Conservation (phyloP, 2,797 vertebrate genomes). For the Manis crassicaudata region DNA sequence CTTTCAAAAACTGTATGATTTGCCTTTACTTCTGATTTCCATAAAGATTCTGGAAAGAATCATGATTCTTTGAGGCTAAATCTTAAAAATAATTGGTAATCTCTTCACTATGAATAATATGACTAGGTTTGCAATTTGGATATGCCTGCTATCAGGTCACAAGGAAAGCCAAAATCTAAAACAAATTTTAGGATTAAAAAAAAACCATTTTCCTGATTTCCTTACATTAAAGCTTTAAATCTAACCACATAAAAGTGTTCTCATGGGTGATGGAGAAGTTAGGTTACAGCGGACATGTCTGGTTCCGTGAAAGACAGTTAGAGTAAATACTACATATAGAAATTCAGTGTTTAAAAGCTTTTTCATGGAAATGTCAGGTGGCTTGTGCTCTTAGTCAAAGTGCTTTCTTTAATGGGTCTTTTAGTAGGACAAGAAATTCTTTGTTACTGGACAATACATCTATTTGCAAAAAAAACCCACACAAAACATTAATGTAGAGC, state of each 20-base stretch:
- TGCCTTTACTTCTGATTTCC: background rate
- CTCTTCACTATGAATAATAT: background rate
- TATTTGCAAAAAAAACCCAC: background rate
- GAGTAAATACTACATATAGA: slow-evolving; percentile 67
- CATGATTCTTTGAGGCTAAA: background rate
- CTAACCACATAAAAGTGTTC: slow-evolving; percentile 57
- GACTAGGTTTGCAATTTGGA: background rate
- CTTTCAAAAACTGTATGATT: background rate
- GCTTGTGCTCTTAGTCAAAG: slow-evolving; percentile 42
- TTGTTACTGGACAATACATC: slow-evolving; percentile 37
- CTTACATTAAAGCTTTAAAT: slow-evolving; percentile 17
- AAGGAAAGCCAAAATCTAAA: slow-evolving; percentile 1
- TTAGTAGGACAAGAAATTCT: slow-evolving; percentile 33
- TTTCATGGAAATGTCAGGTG: slow-evolving; percentile 54
- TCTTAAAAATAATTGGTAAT: slow-evolving; percentile 21
- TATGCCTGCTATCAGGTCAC: background rate
- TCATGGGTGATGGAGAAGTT: background rate
- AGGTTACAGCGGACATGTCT: slow-evolving; percentile 26
- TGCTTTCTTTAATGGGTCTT: background rate
- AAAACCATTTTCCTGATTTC: background rate
- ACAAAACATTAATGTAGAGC: background rate
- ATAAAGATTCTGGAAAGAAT: background rate
- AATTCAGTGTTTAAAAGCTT: slow-evolving; percentile 69
- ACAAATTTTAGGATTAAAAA: background rate
- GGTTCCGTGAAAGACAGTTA: slow-evolving; percentile 73